A percentile compares a stretch with the other conserved stretches of the same genome.
These are phyloP conservation scores for Phyto melanocephala DNA, from an alignment of 2,888 invertebrate species.

Conservation along the genomic window DNA sequence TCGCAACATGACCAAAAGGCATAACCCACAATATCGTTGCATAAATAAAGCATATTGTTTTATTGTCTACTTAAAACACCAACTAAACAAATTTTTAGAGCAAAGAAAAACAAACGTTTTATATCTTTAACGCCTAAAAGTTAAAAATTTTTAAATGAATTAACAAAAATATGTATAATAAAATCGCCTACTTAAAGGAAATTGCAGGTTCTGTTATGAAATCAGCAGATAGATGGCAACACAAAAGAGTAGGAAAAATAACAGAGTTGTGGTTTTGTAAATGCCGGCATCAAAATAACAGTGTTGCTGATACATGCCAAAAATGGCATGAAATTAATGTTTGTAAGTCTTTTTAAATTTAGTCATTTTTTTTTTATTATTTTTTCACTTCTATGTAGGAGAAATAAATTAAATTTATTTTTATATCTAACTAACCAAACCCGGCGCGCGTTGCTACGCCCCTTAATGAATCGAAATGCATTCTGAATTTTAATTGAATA, in stretches of 20 bases:
- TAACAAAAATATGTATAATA: constrained; percentile 27
- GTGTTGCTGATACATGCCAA: too few species aligned
- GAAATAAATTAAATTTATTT: too few species aligned
- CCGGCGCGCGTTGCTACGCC: too few species aligned
- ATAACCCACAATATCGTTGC: constrained; percentile 43
- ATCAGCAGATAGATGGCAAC: background rate
- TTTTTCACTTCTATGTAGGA: too few species aligned
- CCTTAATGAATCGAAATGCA: too few species aligned
- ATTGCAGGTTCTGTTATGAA: background rate
- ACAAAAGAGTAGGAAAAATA: background rate
- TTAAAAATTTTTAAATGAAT: constrained; percentile 19
- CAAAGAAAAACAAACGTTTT: constrained; percentile 6
- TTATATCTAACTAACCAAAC: too few species aligned
- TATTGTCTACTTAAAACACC: background rate
- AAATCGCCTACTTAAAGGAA: constrained; percentile 57
- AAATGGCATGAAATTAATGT: too few species aligned
- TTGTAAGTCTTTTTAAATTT: too few species aligned
- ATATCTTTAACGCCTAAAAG: constrained; percentile 16
- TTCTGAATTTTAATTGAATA: too few species aligned
- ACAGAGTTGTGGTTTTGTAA: background rate
- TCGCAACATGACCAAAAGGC: constrained; percentile 23
- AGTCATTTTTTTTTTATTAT: too few species aligned
- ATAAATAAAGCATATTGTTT: constrained; percentile 33
- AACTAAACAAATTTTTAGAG: background rate
- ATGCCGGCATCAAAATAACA: background rate